Evolutionary conservation across 1,140 invertebrate species (phyloP).

Genomic region (Drosophila chauvacae): DNA sequence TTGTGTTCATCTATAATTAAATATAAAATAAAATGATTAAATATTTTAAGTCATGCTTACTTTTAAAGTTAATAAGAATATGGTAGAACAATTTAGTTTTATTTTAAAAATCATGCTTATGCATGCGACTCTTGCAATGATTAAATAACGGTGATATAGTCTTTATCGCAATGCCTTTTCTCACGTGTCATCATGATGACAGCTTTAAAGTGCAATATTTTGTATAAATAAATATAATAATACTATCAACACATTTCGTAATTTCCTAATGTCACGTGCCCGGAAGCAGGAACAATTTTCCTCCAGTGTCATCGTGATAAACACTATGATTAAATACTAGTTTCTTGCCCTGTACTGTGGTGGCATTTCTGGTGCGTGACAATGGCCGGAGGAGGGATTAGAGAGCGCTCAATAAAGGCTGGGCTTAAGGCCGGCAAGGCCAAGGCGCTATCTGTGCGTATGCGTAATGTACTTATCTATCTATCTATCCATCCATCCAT

Average conservation of each 20-base stretch:
- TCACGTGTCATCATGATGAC: neutral
- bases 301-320: neutral
- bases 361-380: conserved; percentile 19
- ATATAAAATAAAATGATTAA: too few relatives aligned
- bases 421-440: conserved; percentile 34
- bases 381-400: conserved; percentile 34
- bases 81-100: neutral
- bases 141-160: neutral
- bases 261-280: neutral
- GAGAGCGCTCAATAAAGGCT: conserved; percentile 32
- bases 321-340: conserved; percentile 2
- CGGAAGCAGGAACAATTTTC: neutral
- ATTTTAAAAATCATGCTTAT: neutral
- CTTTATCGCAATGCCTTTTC: neutral
- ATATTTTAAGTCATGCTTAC: too few relatives aligned
- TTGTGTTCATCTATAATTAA: too few relatives aligned
- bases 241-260: neutral
- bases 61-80: too few relatives aligned
- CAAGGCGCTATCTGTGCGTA: conserved; percentile 33
- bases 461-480: conserved; percentile 38
- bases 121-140: too few relatives aligned
- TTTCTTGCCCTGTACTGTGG: conserved; percentile 7
- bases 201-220: neutral
- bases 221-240: neutral
- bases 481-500: neutral